Percentiles rank a stretch among this genome's conserved stretches.
Evolutionary conservation across 1,140 invertebrate species (phyloP).

Genomic region (Condylostylus longicornis): DNA sequence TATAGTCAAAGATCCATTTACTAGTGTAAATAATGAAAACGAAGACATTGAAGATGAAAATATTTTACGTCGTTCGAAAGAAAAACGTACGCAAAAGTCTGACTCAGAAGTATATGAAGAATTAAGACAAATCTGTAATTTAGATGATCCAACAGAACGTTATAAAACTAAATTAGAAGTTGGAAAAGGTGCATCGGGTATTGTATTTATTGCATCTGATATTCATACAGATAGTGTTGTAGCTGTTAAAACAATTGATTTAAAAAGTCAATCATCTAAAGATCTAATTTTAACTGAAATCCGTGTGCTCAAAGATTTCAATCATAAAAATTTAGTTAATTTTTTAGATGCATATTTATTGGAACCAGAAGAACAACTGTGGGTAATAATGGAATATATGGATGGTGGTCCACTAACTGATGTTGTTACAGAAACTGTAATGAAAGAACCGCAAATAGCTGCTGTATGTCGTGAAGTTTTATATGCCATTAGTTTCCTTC

Average conservation of each 20-base stretch:
- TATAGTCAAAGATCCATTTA: constrained; percentile 18
- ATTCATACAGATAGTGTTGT: constrained; percentile 60
- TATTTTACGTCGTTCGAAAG: constrained; percentile 38
- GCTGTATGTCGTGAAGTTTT: constrained; percentile 86
- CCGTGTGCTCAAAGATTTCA: constrained; percentile 79
- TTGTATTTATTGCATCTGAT: constrained; percentile 81
- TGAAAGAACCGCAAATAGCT: constrained; percentile 95
- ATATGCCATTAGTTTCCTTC: constrained; percentile 82
- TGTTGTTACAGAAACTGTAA: constrained; percentile 93
- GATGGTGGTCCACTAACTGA: constrained; percentile 93
- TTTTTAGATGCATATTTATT: constrained; percentile 79
- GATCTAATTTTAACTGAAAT: constrained; percentile 92
- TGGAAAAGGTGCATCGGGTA: constrained; percentile 78
- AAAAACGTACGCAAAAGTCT: constrained; percentile 40
- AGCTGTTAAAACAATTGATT: constrained; percentile 91
- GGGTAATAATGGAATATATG: constrained; percentile 90
- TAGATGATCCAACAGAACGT: constrained; percentile 57
- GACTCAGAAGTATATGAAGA: constrained; percentile 80
- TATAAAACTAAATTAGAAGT: constrained; percentile 74
- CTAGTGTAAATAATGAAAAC: constrained; percentile 5
- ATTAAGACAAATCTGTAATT: constrained; percentile 61
- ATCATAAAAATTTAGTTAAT: constrained; percentile 94
- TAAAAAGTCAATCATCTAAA: constrained; percentile 85
- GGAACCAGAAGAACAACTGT: constrained; percentile 76
- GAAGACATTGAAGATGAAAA: constrained; percentile 33